Percentiles rank a stretch among this genome's conserved stretches.
Evolutionary conservation across 2,113 vertebrate species (phyloP).

Genomic region (Phasianus colchicus): DNA sequence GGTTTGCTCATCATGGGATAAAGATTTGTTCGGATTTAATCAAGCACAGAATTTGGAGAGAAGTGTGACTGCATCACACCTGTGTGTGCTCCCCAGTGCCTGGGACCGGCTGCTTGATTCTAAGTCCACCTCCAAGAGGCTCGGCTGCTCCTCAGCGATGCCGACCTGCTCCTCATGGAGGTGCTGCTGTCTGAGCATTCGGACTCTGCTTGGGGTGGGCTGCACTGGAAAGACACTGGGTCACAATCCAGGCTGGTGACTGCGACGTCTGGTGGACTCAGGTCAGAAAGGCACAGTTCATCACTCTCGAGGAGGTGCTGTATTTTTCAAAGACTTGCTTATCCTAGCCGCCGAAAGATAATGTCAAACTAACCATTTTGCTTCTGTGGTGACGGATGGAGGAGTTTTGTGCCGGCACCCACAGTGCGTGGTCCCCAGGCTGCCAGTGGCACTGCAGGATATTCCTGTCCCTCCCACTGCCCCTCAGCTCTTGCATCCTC

Average conservation of each 20-base stretch:
- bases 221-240: constrained; percentile 94
- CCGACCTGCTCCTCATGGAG: constrained; percentile 65
- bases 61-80: constrained; percentile 43
- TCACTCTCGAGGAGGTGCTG: no score
- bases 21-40: constrained; percentile 81
- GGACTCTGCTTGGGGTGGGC: constrained; percentile 78
- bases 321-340: no score
- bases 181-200: constrained; percentile 79
- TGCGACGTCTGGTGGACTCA: constrained; percentile 84
- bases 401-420: no score
- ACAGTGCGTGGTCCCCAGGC: no score
- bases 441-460: no score
- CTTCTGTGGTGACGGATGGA: no score
- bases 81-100: constrained; percentile 81
- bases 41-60: no score
- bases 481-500: no score
- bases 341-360: no score
- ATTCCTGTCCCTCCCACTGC: no score
- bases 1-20: no score
- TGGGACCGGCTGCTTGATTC: constrained; percentile 82
- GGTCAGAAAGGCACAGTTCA: constrained; percentile 70
- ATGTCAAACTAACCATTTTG: no score
- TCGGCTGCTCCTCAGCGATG: constrained; percentile 66
- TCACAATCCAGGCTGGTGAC: constrained; percentile 92
- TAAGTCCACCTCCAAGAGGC: constrained; percentile 58